Evolutionary conservation across 1,140 invertebrate genomes (phyloP).

Genomic region (Cataglyphis hispanica): DNA sequence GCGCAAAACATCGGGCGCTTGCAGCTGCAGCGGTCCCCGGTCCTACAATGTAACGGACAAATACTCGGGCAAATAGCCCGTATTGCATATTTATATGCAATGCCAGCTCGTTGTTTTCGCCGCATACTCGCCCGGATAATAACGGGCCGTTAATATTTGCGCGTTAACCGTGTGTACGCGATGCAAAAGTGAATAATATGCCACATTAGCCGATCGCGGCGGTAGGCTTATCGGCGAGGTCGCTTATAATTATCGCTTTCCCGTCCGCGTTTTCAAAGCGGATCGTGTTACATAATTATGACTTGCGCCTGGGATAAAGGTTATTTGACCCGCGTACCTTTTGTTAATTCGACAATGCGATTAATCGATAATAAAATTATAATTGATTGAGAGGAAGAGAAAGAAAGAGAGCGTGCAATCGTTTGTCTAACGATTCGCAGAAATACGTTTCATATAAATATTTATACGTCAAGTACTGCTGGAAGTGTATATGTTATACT

Average conservation of each 20-base stretch:
- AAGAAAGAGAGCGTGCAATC: background rate
- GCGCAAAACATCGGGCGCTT: constrained; percentile 23
- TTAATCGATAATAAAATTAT: constrained; percentile 34
- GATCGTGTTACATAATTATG: constrained; percentile 49
- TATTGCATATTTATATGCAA: constrained; percentile 54
- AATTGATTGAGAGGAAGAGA: background rate
- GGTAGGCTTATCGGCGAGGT: constrained; percentile 34
- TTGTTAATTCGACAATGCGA: constrained; percentile 50
- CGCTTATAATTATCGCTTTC: constrained; percentile 43
- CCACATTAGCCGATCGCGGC: constrained; percentile 25
- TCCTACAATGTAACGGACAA: constrained; percentile 18
- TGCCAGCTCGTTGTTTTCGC: constrained; percentile 50
- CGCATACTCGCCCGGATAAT: constrained; percentile 45
- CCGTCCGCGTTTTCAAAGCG: constrained; percentile 33
- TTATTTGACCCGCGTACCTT: constrained; percentile 34
- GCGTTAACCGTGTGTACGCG: constrained; percentile 47
- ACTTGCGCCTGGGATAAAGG: constrained; percentile 25
- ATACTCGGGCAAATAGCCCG: constrained; percentile 41
- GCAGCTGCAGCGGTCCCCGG: constrained; percentile 35
- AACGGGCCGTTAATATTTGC: constrained; percentile 50
- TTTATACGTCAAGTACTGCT: background rate
- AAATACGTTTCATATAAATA: background rate
- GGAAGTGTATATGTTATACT: background rate
- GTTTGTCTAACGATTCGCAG: background rate
- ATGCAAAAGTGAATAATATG: constrained; percentile 52